Evolutionary conservation across 2,797 vertebrate genomes (phyloP).

Genomic region (Distichodus sexfasciatus): DNA sequence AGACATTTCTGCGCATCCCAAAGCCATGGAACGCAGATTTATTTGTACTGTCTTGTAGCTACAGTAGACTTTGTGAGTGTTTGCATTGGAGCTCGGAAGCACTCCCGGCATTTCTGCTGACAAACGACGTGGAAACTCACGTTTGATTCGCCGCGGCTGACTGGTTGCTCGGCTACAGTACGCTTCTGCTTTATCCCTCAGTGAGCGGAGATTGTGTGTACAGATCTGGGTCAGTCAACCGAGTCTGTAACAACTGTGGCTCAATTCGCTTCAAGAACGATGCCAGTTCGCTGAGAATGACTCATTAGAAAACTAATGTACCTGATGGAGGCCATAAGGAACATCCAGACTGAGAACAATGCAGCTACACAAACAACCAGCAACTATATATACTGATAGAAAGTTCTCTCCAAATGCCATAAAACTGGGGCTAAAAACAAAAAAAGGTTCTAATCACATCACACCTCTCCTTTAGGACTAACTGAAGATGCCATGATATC

Average conservation of each 20-base stretch:
- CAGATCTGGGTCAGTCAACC: neutral
- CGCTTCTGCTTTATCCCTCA: neutral
- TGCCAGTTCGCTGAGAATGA: neutral
- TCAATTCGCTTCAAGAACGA: neutral
- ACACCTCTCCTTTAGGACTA: too few species aligned
- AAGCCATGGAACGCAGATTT: too few species aligned
- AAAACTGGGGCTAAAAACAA: too few species aligned
- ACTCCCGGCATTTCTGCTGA: neutral
- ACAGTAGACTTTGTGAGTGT: too few species aligned
- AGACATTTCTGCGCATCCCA: too few species aligned
- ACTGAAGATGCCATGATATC: too few species aligned
- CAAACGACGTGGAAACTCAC: neutral
- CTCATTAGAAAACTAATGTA: conserved; percentile 8
- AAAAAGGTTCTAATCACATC: too few species aligned
- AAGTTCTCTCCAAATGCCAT: too few species aligned
- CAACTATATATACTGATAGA: too few species aligned
- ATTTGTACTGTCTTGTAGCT: too few species aligned
- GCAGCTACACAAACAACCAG: neutral
- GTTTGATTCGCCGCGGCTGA: neutral
- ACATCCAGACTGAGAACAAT: neutral
- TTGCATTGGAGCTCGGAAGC: too few species aligned
- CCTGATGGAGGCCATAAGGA: neutral
- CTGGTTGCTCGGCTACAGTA: neutral
- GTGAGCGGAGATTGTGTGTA: neutral
- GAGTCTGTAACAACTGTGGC: neutral